phyloP scores from a whole-genome alignment of 2,888 invertebrate genomes.

The Amiota minor region DNA sequence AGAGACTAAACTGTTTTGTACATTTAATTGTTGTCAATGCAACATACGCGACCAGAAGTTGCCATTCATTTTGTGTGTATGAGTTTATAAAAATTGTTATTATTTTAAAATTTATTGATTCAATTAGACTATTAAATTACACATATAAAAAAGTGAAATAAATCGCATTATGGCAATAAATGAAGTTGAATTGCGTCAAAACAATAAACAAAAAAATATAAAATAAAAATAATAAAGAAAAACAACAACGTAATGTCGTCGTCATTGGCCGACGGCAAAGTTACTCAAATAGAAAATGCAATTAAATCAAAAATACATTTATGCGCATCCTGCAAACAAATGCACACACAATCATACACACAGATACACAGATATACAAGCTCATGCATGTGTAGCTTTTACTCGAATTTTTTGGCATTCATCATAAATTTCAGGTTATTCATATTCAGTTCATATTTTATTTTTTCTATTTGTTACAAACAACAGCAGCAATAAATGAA shows the following conservation, averaged over 20 bases:
- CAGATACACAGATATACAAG: neutral
- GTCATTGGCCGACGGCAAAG: neutral
- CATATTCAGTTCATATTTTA: neutral
- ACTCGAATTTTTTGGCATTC: conserved; percentile 11
- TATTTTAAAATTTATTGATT: no score
- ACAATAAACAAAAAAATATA: neutral
- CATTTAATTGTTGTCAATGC: no score
- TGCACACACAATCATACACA: neutral
- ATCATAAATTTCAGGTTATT: conserved; percentile 22
- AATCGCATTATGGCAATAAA: no score
- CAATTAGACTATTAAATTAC: no score
- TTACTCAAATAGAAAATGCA: conserved; percentile 48
- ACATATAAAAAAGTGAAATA: no score
- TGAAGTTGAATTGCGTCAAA: neutral
- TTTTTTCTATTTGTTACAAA: neutral
- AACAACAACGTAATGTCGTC: neutral
- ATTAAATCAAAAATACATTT: conserved; percentile 61
- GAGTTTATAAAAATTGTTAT: no score
- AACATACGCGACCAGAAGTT: no score
- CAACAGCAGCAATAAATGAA: conserved; percentile 2
- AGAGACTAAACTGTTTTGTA: no score
- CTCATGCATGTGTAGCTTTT: neutral
- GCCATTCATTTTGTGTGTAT: no score
- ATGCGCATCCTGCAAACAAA: conserved; percentile 24
- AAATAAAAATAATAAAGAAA: neutral